A percentile compares a stretch with the other conserved stretches of the same genome.
Evolutionary conservation across 2,888 invertebrate species (phyloP).

Genomic region (Drosophila fulvimacula): DNA sequence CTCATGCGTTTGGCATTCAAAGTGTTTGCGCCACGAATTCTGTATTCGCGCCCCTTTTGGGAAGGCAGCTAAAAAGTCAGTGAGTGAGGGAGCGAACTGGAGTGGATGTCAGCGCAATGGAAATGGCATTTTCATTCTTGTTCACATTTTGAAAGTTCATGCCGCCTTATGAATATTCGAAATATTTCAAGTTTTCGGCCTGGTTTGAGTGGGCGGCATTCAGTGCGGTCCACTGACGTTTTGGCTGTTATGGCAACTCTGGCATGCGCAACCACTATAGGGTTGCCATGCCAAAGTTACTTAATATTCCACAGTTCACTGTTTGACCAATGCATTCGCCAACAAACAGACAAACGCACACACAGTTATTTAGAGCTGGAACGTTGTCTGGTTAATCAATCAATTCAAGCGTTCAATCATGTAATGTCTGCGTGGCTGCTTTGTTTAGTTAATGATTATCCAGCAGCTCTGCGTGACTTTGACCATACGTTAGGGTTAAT

Average conservation of each 20-base stretch:
- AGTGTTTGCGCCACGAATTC: conserved; percentile 60
- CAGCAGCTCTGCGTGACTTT: conserved; percentile 15
- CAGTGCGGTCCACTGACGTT: conserved; percentile 33
- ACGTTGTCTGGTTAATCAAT: not conserved
- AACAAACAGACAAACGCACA: not conserved
- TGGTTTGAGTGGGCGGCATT: not conserved
- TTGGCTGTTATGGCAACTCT: conserved; percentile 47
- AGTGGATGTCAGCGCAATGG: conserved; percentile 14
- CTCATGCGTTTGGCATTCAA: conserved; percentile 54
- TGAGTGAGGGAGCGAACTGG: conserved; percentile 9
- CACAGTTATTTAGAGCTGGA: not conserved
- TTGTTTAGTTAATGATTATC: conserved; percentile 27
- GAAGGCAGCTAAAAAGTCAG: not conserved
- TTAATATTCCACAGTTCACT: conserved; percentile 44
- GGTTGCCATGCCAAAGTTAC: conserved; percentile 61
- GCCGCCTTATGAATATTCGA: conserved; percentile 49
- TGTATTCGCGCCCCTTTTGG: conserved; percentile 47
- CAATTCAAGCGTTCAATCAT: conserved; percentile 19
- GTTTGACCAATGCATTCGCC: conserved; percentile 23
- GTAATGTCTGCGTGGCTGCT: conserved; percentile 19
- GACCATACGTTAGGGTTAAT: conserved; percentile 17
- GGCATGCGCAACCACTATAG: conserved; percentile 24
- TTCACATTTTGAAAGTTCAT: conserved; percentile 11
- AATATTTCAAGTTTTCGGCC: conserved; percentile 28
- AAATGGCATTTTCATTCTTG: not conserved